Evolutionary conservation across 2,888 invertebrate species (phyloP).

Genomic region (Andrena dorsata): DNA sequence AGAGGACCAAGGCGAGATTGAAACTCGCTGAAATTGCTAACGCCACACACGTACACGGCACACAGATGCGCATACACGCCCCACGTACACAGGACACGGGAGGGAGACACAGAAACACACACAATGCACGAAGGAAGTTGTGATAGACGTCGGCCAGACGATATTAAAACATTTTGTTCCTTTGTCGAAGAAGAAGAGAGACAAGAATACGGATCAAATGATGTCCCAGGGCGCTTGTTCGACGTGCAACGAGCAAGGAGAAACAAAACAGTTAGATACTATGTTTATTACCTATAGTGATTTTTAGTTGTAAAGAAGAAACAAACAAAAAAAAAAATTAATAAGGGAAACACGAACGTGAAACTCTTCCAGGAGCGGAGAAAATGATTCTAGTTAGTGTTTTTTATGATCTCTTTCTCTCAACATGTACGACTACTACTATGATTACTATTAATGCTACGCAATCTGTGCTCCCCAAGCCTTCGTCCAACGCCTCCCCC

Average conservation of each 20-base stretch:
- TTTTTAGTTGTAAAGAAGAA: slow-evolving; percentile 77
- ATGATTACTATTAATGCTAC: slow-evolving; percentile 82
- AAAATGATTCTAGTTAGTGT: slow-evolving; percentile 84
- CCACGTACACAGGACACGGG: slow-evolving; percentile 24
- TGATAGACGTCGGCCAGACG: slow-evolving; percentile 83
- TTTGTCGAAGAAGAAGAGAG: slow-evolving; percentile 78
- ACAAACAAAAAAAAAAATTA: not conserved
- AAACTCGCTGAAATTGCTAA: slow-evolving; percentile 52
- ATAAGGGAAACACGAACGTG: slow-evolving; percentile 67
- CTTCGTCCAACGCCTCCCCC: slow-evolving; percentile 3
- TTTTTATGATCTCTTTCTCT: slow-evolving; percentile 85
- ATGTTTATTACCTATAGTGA: slow-evolving; percentile 82
- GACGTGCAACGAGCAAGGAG: slow-evolving; percentile 43
- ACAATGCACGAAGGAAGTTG: slow-evolving; percentile 79
- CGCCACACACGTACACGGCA: slow-evolving; percentile 30
- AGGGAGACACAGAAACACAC: slow-evolving; percentile 6
- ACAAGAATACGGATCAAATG: slow-evolving; percentile 62
- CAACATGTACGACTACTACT: slow-evolving; percentile 81
- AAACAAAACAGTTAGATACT: slow-evolving; percentile 75
- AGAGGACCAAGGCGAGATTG: slow-evolving; percentile 75
- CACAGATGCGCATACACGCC: not conserved
- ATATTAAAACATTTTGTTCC: slow-evolving; percentile 81
- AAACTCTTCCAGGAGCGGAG: slow-evolving; percentile 78
- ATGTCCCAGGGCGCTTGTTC: slow-evolving; percentile 63
- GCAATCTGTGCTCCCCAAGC: slow-evolving; percentile 78